Percentiles rank a stretch among this genome's conserved stretches.
phyloP scores from a whole-genome alignment of 2,888 invertebrate genomes.

The Galerucella calmariensis region DNA sequence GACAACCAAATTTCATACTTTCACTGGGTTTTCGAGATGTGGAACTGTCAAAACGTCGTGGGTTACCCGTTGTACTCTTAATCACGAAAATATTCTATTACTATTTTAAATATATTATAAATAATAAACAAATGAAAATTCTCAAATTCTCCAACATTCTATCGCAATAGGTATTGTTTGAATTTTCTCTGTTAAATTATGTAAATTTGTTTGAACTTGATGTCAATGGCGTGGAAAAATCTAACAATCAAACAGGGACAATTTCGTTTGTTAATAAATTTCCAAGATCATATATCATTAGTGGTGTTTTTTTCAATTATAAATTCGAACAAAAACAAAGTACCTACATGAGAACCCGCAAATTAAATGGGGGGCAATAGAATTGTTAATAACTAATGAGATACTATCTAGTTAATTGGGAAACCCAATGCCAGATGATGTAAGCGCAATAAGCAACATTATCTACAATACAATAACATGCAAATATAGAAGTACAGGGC shows the following conservation, averaged over 20 bases:
- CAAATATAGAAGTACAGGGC: conserved; percentile 51
- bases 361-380: conserved; percentile 57
- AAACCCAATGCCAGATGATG: conserved; percentile 63
- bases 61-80: too few relatives aligned
- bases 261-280: conserved; percentile 15
- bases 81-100: too few relatives aligned
- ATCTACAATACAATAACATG: conserved; percentile 51
- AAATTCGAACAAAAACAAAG: conserved; percentile 30
- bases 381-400: conserved; percentile 58
- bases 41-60: too few relatives aligned
- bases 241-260: conserved; percentile 25
- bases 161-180: neutral
- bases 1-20: too few relatives aligned
- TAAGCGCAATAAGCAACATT: conserved; percentile 48
- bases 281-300: conserved; percentile 26
- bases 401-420: conserved; percentile 55
- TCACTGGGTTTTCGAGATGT: too few relatives aligned
- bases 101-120: too few relatives aligned
- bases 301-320: conserved; percentile 20
- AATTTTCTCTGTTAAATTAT: conserved; percentile 2
- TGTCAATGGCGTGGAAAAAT: conserved; percentile 30
- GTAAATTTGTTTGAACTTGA: conserved; percentile 12
- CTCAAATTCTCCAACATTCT: neutral
- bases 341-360: conserved; percentile 50
- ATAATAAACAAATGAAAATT: too few relatives aligned